Conservation (phyloP, 2,888 invertebrate genomes). For the Ophion slaviceki region DNA sequence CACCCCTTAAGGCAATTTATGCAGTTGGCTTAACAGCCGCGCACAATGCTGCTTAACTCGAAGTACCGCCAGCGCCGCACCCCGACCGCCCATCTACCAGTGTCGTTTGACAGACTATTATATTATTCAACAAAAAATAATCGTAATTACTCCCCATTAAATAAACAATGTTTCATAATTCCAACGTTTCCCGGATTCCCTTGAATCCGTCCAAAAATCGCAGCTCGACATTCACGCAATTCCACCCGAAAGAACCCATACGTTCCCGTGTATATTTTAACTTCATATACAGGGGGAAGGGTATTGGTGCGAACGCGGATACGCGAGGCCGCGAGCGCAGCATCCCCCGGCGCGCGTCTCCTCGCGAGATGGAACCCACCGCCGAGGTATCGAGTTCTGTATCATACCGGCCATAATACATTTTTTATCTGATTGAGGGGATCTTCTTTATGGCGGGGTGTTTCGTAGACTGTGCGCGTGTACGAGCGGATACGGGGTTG, state of each 20-base stretch:
- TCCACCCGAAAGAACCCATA: conserved; percentile 15
- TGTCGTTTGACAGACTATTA: too few relatives aligned
- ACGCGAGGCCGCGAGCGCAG: conserved; percentile 25
- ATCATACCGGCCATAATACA: conserved; percentile 84
- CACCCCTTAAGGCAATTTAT: too few relatives aligned
- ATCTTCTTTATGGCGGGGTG: conserved; percentile 82
- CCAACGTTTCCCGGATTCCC: too few relatives aligned
- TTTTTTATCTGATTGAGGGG: conserved; percentile 84
- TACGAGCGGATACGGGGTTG: conserved; percentile 59
- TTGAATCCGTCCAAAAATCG: background rate
- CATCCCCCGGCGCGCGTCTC: conserved; percentile 6
- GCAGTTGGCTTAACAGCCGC: too few relatives aligned
- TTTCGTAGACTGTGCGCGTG: conserved; percentile 70
- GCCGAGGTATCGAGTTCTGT: conserved; percentile 82
- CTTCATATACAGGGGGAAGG: conserved; percentile 9
- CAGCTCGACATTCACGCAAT: background rate
- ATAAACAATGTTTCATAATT: too few relatives aligned
- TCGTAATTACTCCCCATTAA: too few relatives aligned
- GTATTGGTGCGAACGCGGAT: conserved; percentile 47
- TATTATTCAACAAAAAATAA: too few relatives aligned
- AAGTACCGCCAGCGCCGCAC: too few relatives aligned
- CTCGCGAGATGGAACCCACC: conserved; percentile 70
- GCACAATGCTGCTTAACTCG: too few relatives aligned
- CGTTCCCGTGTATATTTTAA: conserved; percentile 22
- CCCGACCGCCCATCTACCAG: too few relatives aligned